Evolutionary conservation across 2,888 invertebrate species (phyloP).

Genomic region (Xylota sylvarum): DNA sequence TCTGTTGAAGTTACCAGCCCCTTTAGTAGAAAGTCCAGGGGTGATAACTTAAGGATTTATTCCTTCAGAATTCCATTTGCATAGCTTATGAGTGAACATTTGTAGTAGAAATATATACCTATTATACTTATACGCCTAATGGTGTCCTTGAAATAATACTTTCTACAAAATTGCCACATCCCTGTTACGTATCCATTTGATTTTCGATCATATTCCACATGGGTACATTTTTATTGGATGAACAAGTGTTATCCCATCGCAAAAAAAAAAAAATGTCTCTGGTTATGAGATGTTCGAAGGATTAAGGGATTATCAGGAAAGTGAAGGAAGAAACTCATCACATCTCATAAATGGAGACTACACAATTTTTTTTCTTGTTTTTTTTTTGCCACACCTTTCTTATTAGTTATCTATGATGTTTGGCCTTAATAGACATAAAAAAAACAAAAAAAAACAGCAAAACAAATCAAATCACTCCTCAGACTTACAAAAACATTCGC

Average conservation of each 20-base stretch:
- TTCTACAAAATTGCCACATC: slow-evolving; percentile 12
- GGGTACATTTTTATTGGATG: not conserved
- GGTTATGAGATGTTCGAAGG: not conserved
- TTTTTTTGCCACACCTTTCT: slow-evolving; percentile 61
- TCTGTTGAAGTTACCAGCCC: too few species aligned
- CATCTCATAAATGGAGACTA: not conserved
- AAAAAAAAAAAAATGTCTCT: not conserved
- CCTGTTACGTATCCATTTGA: slow-evolving; percentile 14
- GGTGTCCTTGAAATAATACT: slow-evolving; percentile 27
- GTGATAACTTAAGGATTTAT: not conserved
- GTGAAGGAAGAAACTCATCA: not conserved
- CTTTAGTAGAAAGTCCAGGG: not conserved
- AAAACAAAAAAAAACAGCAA: not conserved
- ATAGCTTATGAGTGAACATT: not conserved
- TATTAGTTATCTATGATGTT: slow-evolving; percentile 4
- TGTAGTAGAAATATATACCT: not conserved
- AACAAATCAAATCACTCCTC: slow-evolving; percentile 15
- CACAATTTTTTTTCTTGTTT: not conserved
- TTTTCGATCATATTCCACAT: not conserved
- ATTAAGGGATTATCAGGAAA: not conserved
- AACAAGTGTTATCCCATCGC: slow-evolving; percentile 31
- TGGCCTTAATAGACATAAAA: slow-evolving; percentile 6
- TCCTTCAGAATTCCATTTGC: not conserved
- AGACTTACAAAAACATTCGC: slow-evolving; percentile 21
- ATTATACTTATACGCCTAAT: not conserved